A percentile compares a stretch with the other conserved stretches of the same genome.
These are phyloP conservation scores for Passer domesticus DNA, from an alignment of 2,113 vertebrate genomes.

Conservation along the genomic window DNA sequence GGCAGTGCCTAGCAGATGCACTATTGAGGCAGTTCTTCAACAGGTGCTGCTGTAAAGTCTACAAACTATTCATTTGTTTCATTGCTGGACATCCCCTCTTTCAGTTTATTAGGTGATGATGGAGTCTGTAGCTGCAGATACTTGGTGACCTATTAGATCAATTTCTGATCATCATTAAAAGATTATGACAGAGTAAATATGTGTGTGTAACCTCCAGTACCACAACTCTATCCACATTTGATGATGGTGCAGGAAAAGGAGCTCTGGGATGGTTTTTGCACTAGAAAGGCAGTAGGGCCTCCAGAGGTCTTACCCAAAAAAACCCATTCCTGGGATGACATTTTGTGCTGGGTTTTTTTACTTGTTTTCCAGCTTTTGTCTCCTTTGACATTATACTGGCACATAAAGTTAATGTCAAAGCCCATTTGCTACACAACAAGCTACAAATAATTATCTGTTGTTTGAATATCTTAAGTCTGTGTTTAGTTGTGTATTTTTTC, in stretches of 20 bases:
- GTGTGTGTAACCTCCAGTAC: neutral
- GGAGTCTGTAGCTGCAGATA: neutral
- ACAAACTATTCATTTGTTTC: neutral
- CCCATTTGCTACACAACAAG: neutral
- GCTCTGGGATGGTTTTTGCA: neutral
- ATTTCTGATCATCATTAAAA: neutral
- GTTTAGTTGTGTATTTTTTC: neutral
- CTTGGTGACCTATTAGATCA: neutral
- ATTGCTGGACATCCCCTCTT: neutral
- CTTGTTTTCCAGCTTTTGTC: neutral
- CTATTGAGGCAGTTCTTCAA: neutral
- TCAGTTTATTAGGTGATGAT: neutral
- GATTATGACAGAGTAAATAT: neutral
- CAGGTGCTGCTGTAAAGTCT: neutral
- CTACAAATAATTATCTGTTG: neutral
- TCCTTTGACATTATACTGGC: neutral
- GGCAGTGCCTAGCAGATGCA: neutral
- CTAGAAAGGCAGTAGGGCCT: neutral
- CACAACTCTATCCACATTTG: neutral
- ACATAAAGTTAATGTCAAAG: neutral
- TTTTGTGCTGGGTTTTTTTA: neutral
- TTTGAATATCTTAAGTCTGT: neutral
- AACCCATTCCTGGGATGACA: neutral
- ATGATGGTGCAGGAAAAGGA: neutral
- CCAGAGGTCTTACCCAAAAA: neutral